Evolutionary conservation across 1,140 invertebrate genomes (phyloP), one percentile per base, ranked within the genome.

Genomic region (Zaprionus camerounensis): DNA sequence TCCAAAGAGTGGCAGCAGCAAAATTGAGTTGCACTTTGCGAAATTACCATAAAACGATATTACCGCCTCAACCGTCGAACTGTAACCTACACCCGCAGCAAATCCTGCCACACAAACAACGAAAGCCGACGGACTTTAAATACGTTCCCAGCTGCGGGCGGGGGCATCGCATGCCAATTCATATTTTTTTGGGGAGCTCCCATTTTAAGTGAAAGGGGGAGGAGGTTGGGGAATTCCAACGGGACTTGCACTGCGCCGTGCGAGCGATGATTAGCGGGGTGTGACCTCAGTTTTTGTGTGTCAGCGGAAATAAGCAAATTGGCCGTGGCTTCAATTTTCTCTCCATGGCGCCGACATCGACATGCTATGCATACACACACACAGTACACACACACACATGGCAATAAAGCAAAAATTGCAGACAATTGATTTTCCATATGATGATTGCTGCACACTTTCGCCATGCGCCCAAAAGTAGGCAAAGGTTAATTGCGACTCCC

Each of bases 361-460:
- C 41, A 46, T 46, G 41, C n/a, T 28, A 71, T 87, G 81, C 81
- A 75, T 66, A 84, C 76, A 46, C n/a, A 46, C 31, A 34, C 31
- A 34, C 9, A 34, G 6, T 7, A 1, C 38, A 44, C 38, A 44
- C 38, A 41, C 41, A 44, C 41, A 44, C 41, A 46, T 17, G 7
- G 41, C 7, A 83, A 90, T 83, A 83, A 87, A 82, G 76, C 64
- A 86, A 78, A 91, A 91, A 91, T 91, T 90, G 78, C 84, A 81
- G 84, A 86, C 88, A 91, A 91, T 91, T 91, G 90, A 91, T 91
- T 91, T 91, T 90, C 71, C 78, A 81, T 91, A 78, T 87, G 87
- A 76, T 87, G 82, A 81, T 76, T 76, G 80, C 80, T 65, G 82
- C 31, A 53, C 44, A 58, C 62, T 71, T 41, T 78, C 55, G 64